Evolutionary conservation across 2,888 invertebrate species (phyloP).

Genomic region (Myopa tessellatipennis): DNA sequence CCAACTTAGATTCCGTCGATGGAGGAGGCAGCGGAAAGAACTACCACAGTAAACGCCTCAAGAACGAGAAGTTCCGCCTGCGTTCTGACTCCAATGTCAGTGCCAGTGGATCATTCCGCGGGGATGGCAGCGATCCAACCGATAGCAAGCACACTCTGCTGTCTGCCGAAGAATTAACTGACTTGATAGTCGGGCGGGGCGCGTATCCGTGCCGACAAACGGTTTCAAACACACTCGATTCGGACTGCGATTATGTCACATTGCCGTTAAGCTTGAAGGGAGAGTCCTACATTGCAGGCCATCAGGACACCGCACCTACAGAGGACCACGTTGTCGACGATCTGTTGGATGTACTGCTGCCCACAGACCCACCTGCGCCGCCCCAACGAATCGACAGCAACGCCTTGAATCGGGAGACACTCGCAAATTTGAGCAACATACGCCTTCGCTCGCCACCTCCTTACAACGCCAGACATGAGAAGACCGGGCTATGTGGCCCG

Average conservation of each 20-base stretch:
- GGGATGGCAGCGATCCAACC: constrained; percentile 90
- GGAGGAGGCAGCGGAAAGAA: constrained; percentile 71
- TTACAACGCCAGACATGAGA: constrained; percentile 75
- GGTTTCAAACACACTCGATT: constrained; percentile 86
- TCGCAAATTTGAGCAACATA: constrained; percentile 69
- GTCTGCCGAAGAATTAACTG: constrained; percentile 85
- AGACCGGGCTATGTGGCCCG: constrained; percentile 69
- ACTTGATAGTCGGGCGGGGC: constrained; percentile 83
- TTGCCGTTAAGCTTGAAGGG: constrained; percentile 73
- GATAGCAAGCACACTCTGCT: constrained; percentile 80
- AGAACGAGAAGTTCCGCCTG: constrained; percentile 73
- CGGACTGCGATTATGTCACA: constrained; percentile 90
- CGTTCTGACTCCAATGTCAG: constrained; percentile 84
- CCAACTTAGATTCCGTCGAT: constrained; percentile 72
- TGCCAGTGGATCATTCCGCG: constrained; percentile 82
- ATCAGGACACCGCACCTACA: constrained; percentile 73
- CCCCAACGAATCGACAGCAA: constrained; percentile 78
- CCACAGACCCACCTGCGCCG: constrained; percentile 75
- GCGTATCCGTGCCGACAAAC: constrained; percentile 80
- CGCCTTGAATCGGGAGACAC: constrained; percentile 63
- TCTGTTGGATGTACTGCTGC: constrained; percentile 68
- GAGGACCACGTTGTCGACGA: constrained; percentile 65
- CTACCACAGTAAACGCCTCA: constrained; percentile 58
- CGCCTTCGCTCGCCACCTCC: constrained; percentile 74
- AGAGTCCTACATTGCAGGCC: constrained; percentile 73